Conservation (phyloP, 2,888 invertebrate genomes). For the Ferrisia virgata region DNA sequence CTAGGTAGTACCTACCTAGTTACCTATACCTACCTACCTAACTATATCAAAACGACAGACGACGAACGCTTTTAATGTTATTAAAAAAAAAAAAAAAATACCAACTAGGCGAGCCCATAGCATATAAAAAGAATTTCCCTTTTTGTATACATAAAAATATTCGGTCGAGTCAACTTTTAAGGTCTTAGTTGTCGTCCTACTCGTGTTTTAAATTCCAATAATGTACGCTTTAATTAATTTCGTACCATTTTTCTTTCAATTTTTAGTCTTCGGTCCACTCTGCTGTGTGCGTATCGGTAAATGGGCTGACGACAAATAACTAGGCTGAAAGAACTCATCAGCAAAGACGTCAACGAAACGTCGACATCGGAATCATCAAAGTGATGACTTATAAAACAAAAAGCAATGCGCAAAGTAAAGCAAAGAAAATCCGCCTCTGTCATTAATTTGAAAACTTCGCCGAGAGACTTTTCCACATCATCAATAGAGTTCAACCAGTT, state of each 20-base stretch:
- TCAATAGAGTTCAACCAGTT: background rate
- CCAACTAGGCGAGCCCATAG: background rate
- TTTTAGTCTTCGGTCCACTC: background rate
- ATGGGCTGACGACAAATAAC: background rate
- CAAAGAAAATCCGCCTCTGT: background rate
- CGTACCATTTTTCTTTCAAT: background rate
- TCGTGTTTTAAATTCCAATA: background rate
- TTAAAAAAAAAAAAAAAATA: background rate
- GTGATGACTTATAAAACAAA: background rate
- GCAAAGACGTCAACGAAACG: background rate
- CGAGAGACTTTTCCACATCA: background rate
- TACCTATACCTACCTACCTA: too few relatives aligned
- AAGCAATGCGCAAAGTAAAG: background rate
- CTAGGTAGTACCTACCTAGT: background rate
- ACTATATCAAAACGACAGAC: background rate
- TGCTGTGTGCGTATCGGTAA: background rate
- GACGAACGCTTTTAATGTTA: background rate
- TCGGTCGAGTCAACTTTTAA: background rate
- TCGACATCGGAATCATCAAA: background rate
- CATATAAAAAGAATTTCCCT: background rate
- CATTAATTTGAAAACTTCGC: background rate
- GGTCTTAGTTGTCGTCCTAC: background rate
- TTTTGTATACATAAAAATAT: background rate
- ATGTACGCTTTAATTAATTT: conserved; percentile 2
- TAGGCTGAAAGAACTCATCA: background rate